phyloP scores from a whole-genome alignment of 2,797 vertebrate genomes.

The Sorex maritimensis region DNA sequence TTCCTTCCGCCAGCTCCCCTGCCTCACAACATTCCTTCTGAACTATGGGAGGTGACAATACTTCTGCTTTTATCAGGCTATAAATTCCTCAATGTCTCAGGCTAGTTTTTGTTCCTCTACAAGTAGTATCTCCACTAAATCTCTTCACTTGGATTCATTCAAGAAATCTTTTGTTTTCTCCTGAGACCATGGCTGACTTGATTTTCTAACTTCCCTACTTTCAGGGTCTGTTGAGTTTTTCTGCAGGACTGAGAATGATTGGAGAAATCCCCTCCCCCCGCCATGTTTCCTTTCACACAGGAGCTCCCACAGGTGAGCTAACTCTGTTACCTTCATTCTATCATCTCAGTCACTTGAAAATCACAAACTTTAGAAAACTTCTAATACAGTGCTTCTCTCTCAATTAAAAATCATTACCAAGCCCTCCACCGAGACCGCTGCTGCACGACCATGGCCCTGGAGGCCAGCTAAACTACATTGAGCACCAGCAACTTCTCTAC shows the following conservation, averaged over 20 bases:
- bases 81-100: not conserved
- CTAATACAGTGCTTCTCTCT: not conserved
- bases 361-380: not conserved
- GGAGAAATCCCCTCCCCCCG: not conserved
- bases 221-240: not conserved
- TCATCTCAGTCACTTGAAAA: not conserved
- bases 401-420: not conserved
- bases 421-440: no score
- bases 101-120: not conserved
- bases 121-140: not conserved
- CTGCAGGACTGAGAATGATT: not conserved
- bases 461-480: no score
- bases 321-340: not conserved
- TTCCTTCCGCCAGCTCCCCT: no score
- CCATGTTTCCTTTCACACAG: not conserved
- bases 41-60: not conserved
- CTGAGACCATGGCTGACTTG: not conserved
- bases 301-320: not conserved
- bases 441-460: no score
- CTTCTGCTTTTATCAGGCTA: not conserved
- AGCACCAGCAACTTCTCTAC: no score
- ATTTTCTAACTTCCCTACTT: not conserved
- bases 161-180: not conserved
- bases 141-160: not conserved
- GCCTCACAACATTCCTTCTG: accelerated